Evolutionary conservation across 2,797 vertebrate genomes (phyloP).

Genomic region (Hybognathus amarus): DNA sequence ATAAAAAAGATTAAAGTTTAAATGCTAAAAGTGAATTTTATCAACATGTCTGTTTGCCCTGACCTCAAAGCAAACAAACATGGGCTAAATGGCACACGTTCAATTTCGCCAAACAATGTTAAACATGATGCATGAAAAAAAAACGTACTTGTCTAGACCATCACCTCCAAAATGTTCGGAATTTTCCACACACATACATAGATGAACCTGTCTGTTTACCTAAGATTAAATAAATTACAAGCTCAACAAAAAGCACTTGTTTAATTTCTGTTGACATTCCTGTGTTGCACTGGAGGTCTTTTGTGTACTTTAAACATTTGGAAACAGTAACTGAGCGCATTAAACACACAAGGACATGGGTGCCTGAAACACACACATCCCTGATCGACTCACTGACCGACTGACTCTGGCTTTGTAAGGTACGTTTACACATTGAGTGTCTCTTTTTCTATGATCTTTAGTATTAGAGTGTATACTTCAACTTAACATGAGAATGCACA

Average conservation of each 20-base stretch:
- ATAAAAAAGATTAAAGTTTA: neutral
- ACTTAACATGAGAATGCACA: neutral
- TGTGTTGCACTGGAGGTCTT: constrained; percentile 52
- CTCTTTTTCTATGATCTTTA: neutral
- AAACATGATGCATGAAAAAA: neutral
- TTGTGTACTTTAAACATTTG: constrained; percentile 57
- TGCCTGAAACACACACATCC: constrained; percentile 30
- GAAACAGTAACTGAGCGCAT: constrained; percentile 40
- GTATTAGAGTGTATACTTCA: neutral
- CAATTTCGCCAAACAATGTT: neutral
- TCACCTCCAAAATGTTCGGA: neutral
- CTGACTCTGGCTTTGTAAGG: constrained; percentile 33
- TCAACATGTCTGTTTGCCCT: neutral
- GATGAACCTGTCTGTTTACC: constrained; percentile 1
- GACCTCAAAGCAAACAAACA: neutral
- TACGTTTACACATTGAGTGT: constrained; percentile 14
- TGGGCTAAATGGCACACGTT: neutral
- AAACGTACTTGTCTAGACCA: neutral
- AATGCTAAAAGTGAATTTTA: neutral
- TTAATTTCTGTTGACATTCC: constrained; percentile 33
- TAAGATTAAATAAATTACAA: neutral
- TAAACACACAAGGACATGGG: constrained; percentile 43
- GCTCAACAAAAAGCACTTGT: constrained; percentile 56
- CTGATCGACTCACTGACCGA: constrained; percentile 2
- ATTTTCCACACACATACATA: neutral